Base-by-base conservation (phyloP, 2,113 vertebrate species). In the Cromileptes altivelis region DNA sequence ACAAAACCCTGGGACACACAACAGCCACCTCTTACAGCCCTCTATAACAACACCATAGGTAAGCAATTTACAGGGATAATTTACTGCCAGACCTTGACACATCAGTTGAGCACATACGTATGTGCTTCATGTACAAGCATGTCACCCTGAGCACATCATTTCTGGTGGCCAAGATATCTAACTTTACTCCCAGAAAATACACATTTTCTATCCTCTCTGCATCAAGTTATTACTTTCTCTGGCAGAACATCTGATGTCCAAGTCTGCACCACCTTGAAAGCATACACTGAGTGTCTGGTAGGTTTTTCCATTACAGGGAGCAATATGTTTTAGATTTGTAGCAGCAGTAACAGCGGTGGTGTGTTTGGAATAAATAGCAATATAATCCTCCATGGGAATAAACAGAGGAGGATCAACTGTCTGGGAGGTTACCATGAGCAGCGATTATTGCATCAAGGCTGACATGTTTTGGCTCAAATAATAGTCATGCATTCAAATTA, bases 341-440 rank as follows among this genome's bases (percentile, higher is more conserved):
- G 60, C 58, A 82, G 86, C 63, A 73, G 42, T 37, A 64, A 72
- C 21, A 62, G 62, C n/a, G 10, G 8, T 56, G 64, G 9, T 58
- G 70, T 76, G 79, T 78, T 75, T 68, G 62, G 79, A 84, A 84
- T 85, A 82, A 75, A 88, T 53, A 84, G 23, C 56, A 75, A 79
- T 74, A 76, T 72, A 81, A 80, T 78, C 17, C 73, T 81, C 68
- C 70, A 65, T 18, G 33, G 83, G 76, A 71, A 68, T 68, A 72
- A 69, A 81, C 49, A 80, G 65, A 71, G 71, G 1, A 55, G 21
- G 17, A 81, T 30, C 30, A 30, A 65, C 49, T 56, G 64, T 75
- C 75, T 70, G 63, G 45, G 18, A 85, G 68, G 69, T 79, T 70
- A 82, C 75, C 67, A 71, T 72, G 47, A 78, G 23, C 57, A 19